phyloP scores from a whole-genome alignment of 2,797 vertebrate species.

The Ctenochaetus hawaiiensis region DNA sequence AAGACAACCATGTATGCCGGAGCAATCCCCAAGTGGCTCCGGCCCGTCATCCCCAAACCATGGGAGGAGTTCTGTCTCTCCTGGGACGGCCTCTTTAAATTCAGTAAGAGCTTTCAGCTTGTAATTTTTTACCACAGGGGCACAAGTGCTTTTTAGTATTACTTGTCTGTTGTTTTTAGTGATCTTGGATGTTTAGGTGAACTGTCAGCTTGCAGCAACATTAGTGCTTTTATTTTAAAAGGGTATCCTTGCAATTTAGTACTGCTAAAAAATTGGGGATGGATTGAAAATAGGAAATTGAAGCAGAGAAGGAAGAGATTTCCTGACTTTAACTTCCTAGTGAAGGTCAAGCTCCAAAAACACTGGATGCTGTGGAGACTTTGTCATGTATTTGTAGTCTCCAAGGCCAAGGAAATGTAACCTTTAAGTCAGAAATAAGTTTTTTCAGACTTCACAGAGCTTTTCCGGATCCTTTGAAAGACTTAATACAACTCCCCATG shows the following conservation, averaged over 20 bases:
- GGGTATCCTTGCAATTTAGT: not conserved
- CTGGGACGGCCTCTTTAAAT: constrained; percentile 91
- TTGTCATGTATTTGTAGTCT: not conserved
- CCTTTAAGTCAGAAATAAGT: not conserved
- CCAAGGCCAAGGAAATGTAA: not conserved
- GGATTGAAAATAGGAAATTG: not conserved
- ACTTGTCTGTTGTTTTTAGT: not conserved
- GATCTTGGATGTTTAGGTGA: not conserved
- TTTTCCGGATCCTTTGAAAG: not conserved
- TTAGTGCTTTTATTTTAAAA: not conserved
- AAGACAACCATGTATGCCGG: constrained; percentile 98
- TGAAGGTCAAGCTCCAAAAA: not conserved
- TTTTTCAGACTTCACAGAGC: not conserved
- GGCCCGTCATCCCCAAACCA: constrained; percentile 92
- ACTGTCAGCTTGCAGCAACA: not conserved
- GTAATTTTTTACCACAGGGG: not conserved
- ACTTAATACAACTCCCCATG: not conserved
- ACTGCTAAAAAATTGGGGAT: not conserved
- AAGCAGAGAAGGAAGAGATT: not conserved
- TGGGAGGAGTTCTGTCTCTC: constrained; percentile 95
- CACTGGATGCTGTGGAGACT: not conserved
- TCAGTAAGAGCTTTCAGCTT: constrained; percentile 74
- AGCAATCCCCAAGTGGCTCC: constrained; percentile 94
- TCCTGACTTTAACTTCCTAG: not conserved
- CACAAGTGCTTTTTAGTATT: not conserved